Base-by-base conservation (phyloP, 2,797 vertebrate genomes). In the Valencia hispanica region DNA sequence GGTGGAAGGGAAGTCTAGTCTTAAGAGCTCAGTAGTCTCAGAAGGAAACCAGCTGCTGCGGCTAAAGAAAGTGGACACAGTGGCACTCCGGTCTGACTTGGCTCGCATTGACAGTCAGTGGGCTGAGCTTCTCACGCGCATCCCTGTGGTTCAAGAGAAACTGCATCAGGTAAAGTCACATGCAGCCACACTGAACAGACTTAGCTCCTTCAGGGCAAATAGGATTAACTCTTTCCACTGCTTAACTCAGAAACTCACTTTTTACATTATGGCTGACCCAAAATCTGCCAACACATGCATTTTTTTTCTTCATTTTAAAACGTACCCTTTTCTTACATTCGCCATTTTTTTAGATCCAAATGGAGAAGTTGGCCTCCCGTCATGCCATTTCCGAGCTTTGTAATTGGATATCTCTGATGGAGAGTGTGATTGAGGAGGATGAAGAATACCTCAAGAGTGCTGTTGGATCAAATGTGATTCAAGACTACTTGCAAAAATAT, bases 321-420 rank as follows among this genome's bases (percentile, higher is more conserved):
- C 36, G 27, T 50, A 8, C 1, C 12, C 0, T 18, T 8, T 55
- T 27, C 27, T 25, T n/a, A 30, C 5, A 15, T 36, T 70, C 10
- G 25, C 36, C 51, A 73, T 57, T 5, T 11, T 32, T 45, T 45
- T 43, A 99, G 98, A 96, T 99, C 50, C 98, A 99, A 80, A 99
- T 99, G 98, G 98, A 99, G 86, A 99, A 97, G 91, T 85, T 99
- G 85, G 97, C 98, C 12, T 99, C 98, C 32, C 96, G 96, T 20
- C 97, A 98, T 63, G 97, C 98, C 66, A 98, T 99, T 72, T 95
- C 96, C 51, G 98, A 99, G 92, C 93, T 99, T 73, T 97, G 97
- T 88, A 97, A 96, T 83, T 99, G 98, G 98, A 98, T 99, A 87
- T 96, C 96, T 0, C 75, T 98, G 74, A 98, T 99, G 97, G 97